Evolutionary conservation across 2,888 invertebrate genomes (phyloP), one percentile per base, ranked within the genome.

Genomic region (Leptinotarsa haldemani): DNA sequence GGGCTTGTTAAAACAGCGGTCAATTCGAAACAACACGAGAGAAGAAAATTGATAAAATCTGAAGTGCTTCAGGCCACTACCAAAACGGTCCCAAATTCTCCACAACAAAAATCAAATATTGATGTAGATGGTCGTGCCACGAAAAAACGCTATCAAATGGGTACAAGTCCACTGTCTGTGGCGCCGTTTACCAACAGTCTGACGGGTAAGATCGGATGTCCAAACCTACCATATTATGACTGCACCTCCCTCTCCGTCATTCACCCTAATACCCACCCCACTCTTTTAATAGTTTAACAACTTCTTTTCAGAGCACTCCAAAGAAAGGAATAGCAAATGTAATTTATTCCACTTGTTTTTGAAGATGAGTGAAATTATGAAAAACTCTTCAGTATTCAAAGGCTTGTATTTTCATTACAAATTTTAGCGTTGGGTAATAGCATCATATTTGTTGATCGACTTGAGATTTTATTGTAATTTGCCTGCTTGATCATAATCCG

Each of bases 1-100:
- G 89, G 89, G 82, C 87, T 92, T 74, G 91, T 92, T 61, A 93
- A 92, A 85, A 92, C 92, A 30, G 91, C 92, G 63, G 91, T 91
- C 61, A 90, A 91, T 83, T 91, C 90, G 82, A 91, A 92, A 84
- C 88, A 90, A 74, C 90, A 90, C 81, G 90, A 90, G 80, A 87
- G 89, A 79, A 87, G 89, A 79, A 88, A 88, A 80, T 84, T 88
- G 75, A 86, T 90, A 84, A 91, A 90, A 82, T 83, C 84, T 70
- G 86, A 85, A 78, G 80, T 82, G 75, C 82, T 81, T 87, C 88
- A 63, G 86, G 72, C 73, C 46, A 52, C 63, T 52, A 64, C 69
- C n/a, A 50, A 66, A 16, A 67, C 61, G 15, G 61, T 66, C n/a
- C 61, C 61, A n/a, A 70, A 40, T 40, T 47, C 48, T 52, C 30